Conservation (phyloP, 2,113 vertebrate genomes). For the Todiramphus saurophagus region DNA sequence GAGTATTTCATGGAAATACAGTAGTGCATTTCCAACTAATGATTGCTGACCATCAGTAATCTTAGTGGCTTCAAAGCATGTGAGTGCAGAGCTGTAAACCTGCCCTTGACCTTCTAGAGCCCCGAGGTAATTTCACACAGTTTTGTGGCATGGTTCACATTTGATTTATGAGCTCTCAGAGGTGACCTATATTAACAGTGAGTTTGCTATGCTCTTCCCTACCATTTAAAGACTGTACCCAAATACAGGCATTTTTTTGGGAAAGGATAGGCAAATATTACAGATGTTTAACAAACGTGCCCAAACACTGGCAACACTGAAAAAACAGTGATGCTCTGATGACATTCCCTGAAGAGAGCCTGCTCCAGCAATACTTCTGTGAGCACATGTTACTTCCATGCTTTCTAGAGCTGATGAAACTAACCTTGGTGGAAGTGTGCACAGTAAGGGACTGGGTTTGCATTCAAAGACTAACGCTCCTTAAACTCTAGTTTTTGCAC, state of each 20-base stretch:
- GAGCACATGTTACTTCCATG: neutral
- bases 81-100: neutral
- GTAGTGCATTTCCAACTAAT: neutral
- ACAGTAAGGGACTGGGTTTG: neutral
- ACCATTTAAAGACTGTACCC: neutral
- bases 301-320: neutral
- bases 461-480: neutral
- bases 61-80: neutral
- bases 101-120: neutral
- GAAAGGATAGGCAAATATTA: neutral
- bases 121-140: accelerated
- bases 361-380: neutral
- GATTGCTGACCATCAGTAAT: neutral
- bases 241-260: neutral
- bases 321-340: neutral
- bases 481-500: neutral
- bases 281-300: neutral
- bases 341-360: neutral
- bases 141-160: neutral
- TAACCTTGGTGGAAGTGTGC: neutral
- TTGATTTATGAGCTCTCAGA: neutral
- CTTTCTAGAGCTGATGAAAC: neutral
- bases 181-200: neutral
- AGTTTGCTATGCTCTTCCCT: neutral
- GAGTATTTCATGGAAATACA: neutral